Percentiles rank a stretch among this genome's conserved stretches.
These are phyloP conservation scores for Neria commutata DNA, from an alignment of 2,888 invertebrate genomes.

Conservation along the genomic window DNA sequence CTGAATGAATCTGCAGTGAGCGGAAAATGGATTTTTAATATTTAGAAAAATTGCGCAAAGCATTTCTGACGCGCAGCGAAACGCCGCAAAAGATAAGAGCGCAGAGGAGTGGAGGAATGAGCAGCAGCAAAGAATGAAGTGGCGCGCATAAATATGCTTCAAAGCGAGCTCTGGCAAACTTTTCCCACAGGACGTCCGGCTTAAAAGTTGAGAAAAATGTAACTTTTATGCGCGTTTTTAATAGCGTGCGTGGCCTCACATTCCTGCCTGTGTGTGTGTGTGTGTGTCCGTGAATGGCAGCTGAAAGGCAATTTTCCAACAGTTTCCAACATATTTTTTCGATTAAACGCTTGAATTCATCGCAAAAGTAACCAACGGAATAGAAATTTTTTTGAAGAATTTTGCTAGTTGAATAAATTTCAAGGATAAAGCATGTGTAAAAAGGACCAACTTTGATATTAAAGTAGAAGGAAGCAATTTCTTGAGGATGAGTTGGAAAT, in stretches of 20 bases:
- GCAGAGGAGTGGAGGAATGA: background rate
- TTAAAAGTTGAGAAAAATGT: slow-evolving; percentile 57
- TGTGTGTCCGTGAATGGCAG: slow-evolving; percentile 8
- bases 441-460: too few relatives aligned
- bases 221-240: slow-evolving; percentile 50
- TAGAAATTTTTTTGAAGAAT: slow-evolving; percentile 35
- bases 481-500: too few relatives aligned
- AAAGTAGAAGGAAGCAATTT: too few relatives aligned
- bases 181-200: slow-evolving; percentile 58
- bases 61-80: slow-evolving; percentile 27
- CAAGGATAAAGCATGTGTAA: too few relatives aligned
- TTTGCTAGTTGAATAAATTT: slow-evolving; percentile 13
- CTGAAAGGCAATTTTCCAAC: slow-evolving; percentile 37
- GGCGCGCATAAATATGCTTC: slow-evolving; percentile 26
- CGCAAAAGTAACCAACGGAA: slow-evolving; percentile 35
- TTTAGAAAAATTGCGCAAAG: slow-evolving; percentile 36
- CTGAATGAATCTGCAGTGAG: slow-evolving; percentile 59
- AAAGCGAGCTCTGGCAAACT: slow-evolving; percentile 41
- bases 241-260: slow-evolving; percentile 2
- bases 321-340: slow-evolving; percentile 45
- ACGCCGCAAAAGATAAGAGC: slow-evolving; percentile 16
- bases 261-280: slow-evolving; percentile 18
- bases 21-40: slow-evolving; percentile 61
- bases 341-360: slow-evolving; percentile 58
- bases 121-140: background rate